Percentiles rank a stretch among this genome's conserved stretches.
phyloP scores from a whole-genome alignment of 2,888 invertebrate genomes.

The Phrixothrix hirtus region DNA sequence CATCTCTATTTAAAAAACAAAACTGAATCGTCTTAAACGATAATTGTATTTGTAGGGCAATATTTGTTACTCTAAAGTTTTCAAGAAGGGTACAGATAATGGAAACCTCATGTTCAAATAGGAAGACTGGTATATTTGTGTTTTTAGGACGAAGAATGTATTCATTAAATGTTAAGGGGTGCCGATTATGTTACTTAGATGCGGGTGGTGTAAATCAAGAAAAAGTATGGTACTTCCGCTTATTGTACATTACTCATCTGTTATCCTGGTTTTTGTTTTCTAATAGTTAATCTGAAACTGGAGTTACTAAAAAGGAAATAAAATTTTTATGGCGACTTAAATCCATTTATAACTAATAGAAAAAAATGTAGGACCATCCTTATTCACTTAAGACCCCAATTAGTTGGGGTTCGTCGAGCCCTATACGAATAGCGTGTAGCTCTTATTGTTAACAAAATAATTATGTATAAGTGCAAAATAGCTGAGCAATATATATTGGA shows the following conservation, averaged over 20 bases:
- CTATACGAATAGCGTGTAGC: neutral
- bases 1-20: neutral
- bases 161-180: slow-evolving; percentile 17
- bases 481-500: slow-evolving; percentile 1
- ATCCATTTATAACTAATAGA: too few relatives aligned
- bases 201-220: slow-evolving; percentile 20
- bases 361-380: neutral
- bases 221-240: slow-evolving; percentile 11
- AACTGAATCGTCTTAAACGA: too few relatives aligned
- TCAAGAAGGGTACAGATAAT: too few relatives aligned
- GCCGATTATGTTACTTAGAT: slow-evolving; percentile 16
- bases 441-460: slow-evolving; percentile 17
- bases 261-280: too few relatives aligned
- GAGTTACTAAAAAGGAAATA: too few relatives aligned
- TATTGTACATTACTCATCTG: too few relatives aligned
- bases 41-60: too few relatives aligned
- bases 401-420: neutral
- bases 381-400: neutral
- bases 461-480: slow-evolving; percentile 20
- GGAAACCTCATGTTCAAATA: slow-evolving; percentile 19
- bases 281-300: too few relatives aligned
- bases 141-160: too few relatives aligned
- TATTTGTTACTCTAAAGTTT: too few relatives aligned
- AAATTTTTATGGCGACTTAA: too few relatives aligned
- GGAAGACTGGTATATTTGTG: too few relatives aligned